Evolutionary conservation across 2,888 invertebrate species (phyloP), one percentile per base, ranked within the genome.

Genomic region (Caenorhabditis macrosperma): DNA sequence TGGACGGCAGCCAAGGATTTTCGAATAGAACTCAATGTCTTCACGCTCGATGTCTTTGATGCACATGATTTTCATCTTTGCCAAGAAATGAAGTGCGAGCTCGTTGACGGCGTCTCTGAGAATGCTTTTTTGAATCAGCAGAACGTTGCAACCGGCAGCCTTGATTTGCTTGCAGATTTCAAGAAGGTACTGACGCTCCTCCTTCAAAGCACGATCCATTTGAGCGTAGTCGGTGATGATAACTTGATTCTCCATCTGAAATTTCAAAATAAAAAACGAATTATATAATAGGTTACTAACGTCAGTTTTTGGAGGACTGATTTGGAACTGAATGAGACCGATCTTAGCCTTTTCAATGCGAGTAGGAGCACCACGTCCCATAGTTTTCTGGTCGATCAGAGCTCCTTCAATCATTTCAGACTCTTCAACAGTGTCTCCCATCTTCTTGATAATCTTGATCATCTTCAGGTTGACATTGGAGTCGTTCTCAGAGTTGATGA

Each of bases 121-220:
- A 85, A 95, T 94, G 15, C 94, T 94, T 89, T 94, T 94, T 91
- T 94, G 94, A 52, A 99, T 96, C 64, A 99, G 93, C 15, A 99
- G 93, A 12, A 99, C 96, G 92, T 96, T 99, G 92, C 99, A 99
- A 2, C 98, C 98, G 75, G 96, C 94, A 91, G 97, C 98, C 92
- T 99, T 99, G 85, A 99, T 96, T 91, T 97, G 96, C 91, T 99
- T 99, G 5, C 97, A 96, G 90, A 99, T 96, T 90, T 99, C 97
- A 72, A 99, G 93, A 88, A 99, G 97, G 91, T 99, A 99, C 66
- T 95, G 94, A 64, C 99, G 94, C 92, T 99, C 99, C 91, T 99
- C 99, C 91, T 96, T 95, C 77, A 99, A 92, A 0, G 99, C 96
- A 75, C 99, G 94, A 91, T 99, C 99, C 99, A 99, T 99, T 61